Percentiles rank a stretch among this genome's conserved stretches.
Evolutionary conservation across 2,888 invertebrate genomes (phyloP).

Genomic region (Villa cingulata): DNA sequence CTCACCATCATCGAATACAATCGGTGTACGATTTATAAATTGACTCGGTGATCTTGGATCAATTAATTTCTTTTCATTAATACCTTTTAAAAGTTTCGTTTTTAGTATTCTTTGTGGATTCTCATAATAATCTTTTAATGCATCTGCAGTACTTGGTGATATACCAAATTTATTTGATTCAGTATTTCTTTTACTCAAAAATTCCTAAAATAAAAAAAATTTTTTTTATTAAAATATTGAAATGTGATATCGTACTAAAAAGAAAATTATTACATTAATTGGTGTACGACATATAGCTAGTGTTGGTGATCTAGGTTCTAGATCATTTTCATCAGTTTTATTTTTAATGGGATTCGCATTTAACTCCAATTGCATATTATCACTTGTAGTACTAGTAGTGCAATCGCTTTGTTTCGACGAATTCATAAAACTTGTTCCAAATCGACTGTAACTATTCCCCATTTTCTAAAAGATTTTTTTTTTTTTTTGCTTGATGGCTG

Average conservation of each 20-base stretch:
- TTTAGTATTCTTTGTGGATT: background rate
- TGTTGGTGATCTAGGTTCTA: slow-evolving; percentile 12
- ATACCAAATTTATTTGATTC: background rate
- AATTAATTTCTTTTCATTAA: background rate
- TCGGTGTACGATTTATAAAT: slow-evolving; percentile 12
- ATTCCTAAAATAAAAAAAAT: background rate
- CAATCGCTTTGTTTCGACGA: background rate
- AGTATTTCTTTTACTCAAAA: background rate
- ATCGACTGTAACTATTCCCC: background rate
- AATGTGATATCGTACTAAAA: no score
- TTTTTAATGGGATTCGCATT: no score
- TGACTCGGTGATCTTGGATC: slow-evolving; percentile 14
- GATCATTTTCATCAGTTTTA: background rate
- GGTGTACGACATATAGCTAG: slow-evolving; percentile 10
- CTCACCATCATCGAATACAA: slow-evolving; percentile 2
- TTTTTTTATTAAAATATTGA: background rate
- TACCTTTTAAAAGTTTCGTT: slow-evolving; percentile 1
- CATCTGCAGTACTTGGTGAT: background rate
- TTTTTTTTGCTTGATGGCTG: no score
- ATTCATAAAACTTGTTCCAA: background rate
- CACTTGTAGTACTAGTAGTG: no score
- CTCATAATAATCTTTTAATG: background rate
- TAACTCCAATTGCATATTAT: no score
- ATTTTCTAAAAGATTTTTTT: no score
- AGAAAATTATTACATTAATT: slow-evolving; percentile 6